These are phyloP conservation scores for Drosophila ficusphila DNA, from an alignment of 1,140 invertebrate genomes.

Conservation along the genomic window DNA sequence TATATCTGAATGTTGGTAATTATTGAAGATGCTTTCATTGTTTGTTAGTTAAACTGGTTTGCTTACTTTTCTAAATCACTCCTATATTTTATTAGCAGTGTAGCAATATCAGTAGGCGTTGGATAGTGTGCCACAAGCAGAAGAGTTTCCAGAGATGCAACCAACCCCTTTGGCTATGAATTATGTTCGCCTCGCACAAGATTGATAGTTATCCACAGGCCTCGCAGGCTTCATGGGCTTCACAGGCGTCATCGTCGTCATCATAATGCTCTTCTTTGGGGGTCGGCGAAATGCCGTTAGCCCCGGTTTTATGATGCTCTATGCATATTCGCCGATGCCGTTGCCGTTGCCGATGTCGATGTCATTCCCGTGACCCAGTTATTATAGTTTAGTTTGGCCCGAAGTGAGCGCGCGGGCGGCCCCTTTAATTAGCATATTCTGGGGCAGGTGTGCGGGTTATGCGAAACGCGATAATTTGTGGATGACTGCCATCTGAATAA, in stretches of 20 bases:
- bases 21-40: no score
- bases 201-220: constrained; percentile 72
- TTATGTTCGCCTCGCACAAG: constrained; percentile 76
- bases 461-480: constrained; percentile 43
- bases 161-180: constrained; percentile 60
- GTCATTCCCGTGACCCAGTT: constrained; percentile 74
- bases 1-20: no score
- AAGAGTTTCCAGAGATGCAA: constrained; percentile 22
- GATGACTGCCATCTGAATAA: constrained; percentile 46
- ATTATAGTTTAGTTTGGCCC: no score
- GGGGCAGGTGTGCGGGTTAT: constrained; percentile 28
- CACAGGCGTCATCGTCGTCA: constrained; percentile 14
- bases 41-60: no score
- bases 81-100: background rate
- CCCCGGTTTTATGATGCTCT: no score
- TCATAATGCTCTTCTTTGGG: constrained; percentile 7
- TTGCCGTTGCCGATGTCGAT: constrained; percentile 70
- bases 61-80: background rate
- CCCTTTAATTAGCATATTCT: constrained; percentile 74
- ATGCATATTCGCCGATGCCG: constrained; percentile 48
- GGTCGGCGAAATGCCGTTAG: constrained; percentile 55
- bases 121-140: constrained; percentile 15
- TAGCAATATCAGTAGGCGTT: constrained; percentile 23
- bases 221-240: constrained; percentile 25
- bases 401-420: background rate